Conservation (phyloP, 2,797 vertebrate species). For the Oophaga sylvatica region DNA sequence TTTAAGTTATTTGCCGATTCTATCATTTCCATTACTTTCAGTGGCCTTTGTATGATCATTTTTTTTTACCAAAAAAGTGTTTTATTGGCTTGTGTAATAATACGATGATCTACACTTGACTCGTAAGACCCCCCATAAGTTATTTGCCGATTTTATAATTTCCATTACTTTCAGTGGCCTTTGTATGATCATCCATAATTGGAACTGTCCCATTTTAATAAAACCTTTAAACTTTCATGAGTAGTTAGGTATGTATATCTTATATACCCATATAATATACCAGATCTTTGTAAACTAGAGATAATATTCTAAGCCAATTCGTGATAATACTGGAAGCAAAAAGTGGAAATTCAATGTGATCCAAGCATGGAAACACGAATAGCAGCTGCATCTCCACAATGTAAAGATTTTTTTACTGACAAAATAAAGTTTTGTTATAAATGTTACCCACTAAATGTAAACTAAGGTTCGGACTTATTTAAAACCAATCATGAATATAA, state of each 20-base stretch:
- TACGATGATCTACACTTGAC: too few relatives aligned
- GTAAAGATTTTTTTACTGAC: too few relatives aligned
- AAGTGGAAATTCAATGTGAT: neutral
- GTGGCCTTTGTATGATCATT: neutral
- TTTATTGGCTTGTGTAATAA: too few relatives aligned
- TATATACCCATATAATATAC: too few relatives aligned
- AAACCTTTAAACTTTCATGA: neutral
- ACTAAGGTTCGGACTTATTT: too few relatives aligned
- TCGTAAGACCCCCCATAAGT: too few relatives aligned
- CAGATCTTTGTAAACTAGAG: neutral
- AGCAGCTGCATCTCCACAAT: neutral
- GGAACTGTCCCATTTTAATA: neutral
- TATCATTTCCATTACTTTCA: neutral
- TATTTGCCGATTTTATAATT: neutral
- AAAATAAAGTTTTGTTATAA: neutral
- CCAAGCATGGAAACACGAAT: neutral
- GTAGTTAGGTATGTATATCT: too few relatives aligned
- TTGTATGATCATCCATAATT: neutral
- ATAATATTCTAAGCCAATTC: neutral
- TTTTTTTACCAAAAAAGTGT: too few relatives aligned
- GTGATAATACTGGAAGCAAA: neutral
- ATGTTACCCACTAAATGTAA: neutral
- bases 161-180: too few relatives aligned
- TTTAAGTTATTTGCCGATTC: too few relatives aligned
- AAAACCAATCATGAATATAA: conserved; percentile 5